Evolutionary conservation across 2,797 vertebrate genomes (phyloP).

Genomic region (Epinephelus malabaricus): DNA sequence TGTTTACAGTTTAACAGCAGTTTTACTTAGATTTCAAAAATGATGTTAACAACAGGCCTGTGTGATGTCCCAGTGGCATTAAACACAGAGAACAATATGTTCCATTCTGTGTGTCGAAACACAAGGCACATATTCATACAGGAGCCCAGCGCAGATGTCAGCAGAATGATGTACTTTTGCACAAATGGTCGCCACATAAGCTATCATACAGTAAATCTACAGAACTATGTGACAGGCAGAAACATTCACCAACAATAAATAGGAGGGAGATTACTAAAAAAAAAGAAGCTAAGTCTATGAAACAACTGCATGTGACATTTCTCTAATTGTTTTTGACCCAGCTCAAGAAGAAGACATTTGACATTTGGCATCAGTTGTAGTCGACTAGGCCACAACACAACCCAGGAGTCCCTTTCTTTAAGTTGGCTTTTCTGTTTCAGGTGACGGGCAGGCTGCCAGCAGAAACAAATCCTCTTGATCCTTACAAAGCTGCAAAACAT

Average conservation of each 20-base stretch:
- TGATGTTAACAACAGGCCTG: not conserved
- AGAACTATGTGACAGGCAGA: not conserved
- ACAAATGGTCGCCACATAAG: not conserved
- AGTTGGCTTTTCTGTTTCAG: conserved; percentile 67
- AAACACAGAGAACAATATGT: not conserved
- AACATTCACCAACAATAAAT: not conserved
- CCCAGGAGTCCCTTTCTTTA: conserved; percentile 39
- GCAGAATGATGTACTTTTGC: not conserved
- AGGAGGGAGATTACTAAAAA: not conserved
- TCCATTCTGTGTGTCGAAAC: not conserved
- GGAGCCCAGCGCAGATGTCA: not conserved
- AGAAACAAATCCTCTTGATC: conserved; percentile 81
- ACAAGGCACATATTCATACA: not conserved
- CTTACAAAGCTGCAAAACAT: conserved; percentile 74
- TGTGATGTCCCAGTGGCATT: not conserved
- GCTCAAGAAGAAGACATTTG: conserved; percentile 44
- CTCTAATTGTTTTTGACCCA: conserved; percentile 30
- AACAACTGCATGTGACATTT: conserved; percentile 15
- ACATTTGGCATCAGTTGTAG: conserved; percentile 31
- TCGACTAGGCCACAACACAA: conserved; percentile 25
- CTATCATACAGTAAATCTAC: not conserved
- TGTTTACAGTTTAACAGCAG: conserved; percentile 13
- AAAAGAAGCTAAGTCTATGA: not conserved
- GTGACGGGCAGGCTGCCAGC: conserved; percentile 75
- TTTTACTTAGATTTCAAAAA: not conserved